phyloP scores from a whole-genome alignment of 2,888 invertebrate species.

The Drosophila mettleri region DNA sequence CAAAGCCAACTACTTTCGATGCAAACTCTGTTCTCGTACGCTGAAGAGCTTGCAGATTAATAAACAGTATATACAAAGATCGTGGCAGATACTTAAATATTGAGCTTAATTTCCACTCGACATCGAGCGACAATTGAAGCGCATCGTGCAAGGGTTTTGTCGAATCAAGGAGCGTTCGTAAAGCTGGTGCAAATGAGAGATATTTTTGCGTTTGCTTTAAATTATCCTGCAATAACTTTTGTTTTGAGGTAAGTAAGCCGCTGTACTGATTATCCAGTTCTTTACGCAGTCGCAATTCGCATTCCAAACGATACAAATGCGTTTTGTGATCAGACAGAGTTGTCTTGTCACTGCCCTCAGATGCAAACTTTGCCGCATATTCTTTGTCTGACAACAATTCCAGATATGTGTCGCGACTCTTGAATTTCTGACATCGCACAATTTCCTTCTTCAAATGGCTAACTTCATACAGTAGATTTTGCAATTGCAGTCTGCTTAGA shows the following conservation, averaged over 20 bases:
- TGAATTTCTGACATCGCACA: conserved; percentile 97
- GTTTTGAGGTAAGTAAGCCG: conserved; percentile 91
- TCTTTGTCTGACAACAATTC: conserved; percentile 93
- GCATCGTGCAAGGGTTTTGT: conserved; percentile 96
- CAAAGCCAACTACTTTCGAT: conserved; percentile 60
- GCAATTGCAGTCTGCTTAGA: conserved; percentile 94
- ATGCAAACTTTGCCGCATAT: conserved; percentile 87
- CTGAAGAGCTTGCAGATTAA: conserved; percentile 88
- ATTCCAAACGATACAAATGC: conserved; percentile 94
- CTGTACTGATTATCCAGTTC: conserved; percentile 91
- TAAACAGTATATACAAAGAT: conserved; percentile 94
- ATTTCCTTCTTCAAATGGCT: conserved; percentile 97
- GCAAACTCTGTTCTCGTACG: conserved; percentile 33
- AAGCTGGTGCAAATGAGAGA: conserved; percentile 92
- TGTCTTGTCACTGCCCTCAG: conserved; percentile 87
- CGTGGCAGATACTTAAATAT: conserved; percentile 91
- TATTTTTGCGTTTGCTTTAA: conserved; percentile 91
- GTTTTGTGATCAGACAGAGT: conserved; percentile 88
- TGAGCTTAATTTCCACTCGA: conserved; percentile 91
- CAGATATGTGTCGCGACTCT: conserved; percentile 97
- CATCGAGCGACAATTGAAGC: conserved; percentile 92
- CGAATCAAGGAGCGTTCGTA: conserved; percentile 89
- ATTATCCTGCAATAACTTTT: conserved; percentile 90
- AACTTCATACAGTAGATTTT: conserved; percentile 97
- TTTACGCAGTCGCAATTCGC: conserved; percentile 95